phyloP scores from a whole-genome alignment of 1,140 invertebrate species.

The Macrocentrus cingulum region DNA sequence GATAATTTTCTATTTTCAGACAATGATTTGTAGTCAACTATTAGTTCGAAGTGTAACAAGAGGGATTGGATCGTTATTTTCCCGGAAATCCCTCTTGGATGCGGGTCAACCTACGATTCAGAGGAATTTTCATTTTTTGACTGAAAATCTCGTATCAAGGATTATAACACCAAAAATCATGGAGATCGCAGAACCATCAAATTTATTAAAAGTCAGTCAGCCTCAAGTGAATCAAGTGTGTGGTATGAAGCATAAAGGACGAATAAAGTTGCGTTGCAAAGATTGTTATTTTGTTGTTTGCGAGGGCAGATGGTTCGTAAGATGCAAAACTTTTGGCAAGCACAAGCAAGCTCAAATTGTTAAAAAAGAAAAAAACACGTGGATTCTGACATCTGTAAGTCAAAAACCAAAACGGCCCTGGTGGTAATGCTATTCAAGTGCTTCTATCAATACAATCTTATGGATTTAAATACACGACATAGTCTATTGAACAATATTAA shows the following conservation, averaged over 20 bases:
- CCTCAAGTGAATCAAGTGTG: slow-evolving; percentile 33
- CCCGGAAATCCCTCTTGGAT: background rate
- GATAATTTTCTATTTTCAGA: slow-evolving; percentile 7
- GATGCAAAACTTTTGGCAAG: slow-evolving; percentile 73
- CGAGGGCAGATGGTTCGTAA: slow-evolving; percentile 69
- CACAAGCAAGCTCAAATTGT: slow-evolving; percentile 79
- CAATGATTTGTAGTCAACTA: slow-evolving; percentile 3
- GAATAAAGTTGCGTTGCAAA: slow-evolving; percentile 69
- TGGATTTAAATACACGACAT: background rate
- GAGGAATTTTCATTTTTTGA: slow-evolving; percentile 1
- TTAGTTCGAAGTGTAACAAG: background rate
- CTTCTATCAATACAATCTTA: background rate
- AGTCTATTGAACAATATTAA: slow-evolving; percentile 12
- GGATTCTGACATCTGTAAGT: slow-evolving; percentile 64
- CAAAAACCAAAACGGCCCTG: slow-evolving; percentile 22
- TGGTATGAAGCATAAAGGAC: slow-evolving; percentile 65
- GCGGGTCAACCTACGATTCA: background rate
- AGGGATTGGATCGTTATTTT: background rate
- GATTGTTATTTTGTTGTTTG: slow-evolving; percentile 75
- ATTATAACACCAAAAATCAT: background rate
- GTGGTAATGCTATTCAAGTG: background rate
- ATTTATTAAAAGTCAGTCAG: slow-evolving; percentile 21
- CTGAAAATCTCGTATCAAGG: background rate
- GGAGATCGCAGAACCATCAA: too few relatives aligned
- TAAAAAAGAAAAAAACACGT: slow-evolving; percentile 64